These are phyloP conservation scores for Brachionus sp. DNA, from an alignment of 1,140 invertebrate species.

Conservation along the genomic window DNA sequence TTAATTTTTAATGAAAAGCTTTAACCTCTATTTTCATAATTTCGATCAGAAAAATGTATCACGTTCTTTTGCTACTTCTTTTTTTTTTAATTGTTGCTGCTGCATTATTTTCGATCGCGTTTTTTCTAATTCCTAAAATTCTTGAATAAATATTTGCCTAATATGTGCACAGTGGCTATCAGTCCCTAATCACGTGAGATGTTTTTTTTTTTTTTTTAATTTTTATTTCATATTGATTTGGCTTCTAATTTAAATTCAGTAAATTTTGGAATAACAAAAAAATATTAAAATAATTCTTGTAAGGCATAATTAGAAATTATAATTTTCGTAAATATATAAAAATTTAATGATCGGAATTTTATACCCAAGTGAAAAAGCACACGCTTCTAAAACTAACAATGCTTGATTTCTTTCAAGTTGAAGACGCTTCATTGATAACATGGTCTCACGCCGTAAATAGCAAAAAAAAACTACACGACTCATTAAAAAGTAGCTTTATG, in stretches of 20 bases:
- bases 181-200: background rate
- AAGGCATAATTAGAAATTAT: background rate
- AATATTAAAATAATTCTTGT: background rate
- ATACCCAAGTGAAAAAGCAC: background rate
- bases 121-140: too few relatives aligned
- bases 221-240: background rate
- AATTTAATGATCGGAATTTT: background rate
- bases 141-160: background rate
- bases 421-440: constrained; percentile 34
- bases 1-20: background rate
- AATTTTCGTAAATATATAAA: background rate
- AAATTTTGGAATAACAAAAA: background rate
- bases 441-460: constrained; percentile 44
- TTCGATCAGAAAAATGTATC: background rate
- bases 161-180: background rate
- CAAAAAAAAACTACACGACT: background rate
- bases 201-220: background rate
- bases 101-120: too few relatives aligned
- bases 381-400: background rate
- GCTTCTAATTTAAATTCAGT: background rate
- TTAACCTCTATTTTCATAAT: background rate
- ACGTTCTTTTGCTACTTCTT: background rate
- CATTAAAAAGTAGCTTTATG: constrained; percentile 21
- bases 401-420: constrained; percentile 4
- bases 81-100: background rate